phyloP scores from a whole-genome alignment of 2,113 vertebrate species.

The Myotis yumanensis region DNA sequence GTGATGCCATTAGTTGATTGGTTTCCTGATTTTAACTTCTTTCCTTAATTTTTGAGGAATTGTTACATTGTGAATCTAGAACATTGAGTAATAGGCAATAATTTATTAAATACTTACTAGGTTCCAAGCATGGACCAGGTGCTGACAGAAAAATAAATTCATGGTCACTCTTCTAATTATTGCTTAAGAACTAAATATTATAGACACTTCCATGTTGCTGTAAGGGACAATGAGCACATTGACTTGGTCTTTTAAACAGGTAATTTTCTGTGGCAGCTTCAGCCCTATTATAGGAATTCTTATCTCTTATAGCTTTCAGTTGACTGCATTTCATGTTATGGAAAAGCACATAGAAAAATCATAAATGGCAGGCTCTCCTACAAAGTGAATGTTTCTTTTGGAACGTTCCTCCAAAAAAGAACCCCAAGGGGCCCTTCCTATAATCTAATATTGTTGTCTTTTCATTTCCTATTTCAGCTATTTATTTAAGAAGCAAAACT shows the following conservation, averaged over 20 bases:
- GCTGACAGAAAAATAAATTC: background rate
- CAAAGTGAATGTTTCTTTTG: constrained; percentile 1
- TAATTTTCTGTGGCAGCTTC: background rate
- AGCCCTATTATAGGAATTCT: background rate
- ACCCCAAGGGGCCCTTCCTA: background rate
- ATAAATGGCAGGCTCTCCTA: background rate
- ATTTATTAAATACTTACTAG: background rate
- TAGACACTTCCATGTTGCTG: background rate
- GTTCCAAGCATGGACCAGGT: background rate
- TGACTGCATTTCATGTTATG: background rate
- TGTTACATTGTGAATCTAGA: background rate
- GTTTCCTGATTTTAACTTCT: background rate
- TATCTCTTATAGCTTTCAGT: background rate
- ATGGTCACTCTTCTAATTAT: background rate
- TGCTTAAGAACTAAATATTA: background rate
- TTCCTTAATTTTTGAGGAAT: background rate
- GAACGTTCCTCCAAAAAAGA: background rate
- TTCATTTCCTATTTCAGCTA: constrained; percentile 81
- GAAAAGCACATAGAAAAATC: background rate
- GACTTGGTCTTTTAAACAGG: background rate
- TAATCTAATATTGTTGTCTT: background rate
- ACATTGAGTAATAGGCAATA: background rate
- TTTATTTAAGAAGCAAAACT: constrained; percentile 87
- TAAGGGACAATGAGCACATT: background rate
- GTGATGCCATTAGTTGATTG: background rate